A percentile compares a stretch with the other conserved stretches of the same genome.
phyloP scores from a whole-genome alignment of 2,113 vertebrate genomes.

The Anoura caudifer region DNA sequence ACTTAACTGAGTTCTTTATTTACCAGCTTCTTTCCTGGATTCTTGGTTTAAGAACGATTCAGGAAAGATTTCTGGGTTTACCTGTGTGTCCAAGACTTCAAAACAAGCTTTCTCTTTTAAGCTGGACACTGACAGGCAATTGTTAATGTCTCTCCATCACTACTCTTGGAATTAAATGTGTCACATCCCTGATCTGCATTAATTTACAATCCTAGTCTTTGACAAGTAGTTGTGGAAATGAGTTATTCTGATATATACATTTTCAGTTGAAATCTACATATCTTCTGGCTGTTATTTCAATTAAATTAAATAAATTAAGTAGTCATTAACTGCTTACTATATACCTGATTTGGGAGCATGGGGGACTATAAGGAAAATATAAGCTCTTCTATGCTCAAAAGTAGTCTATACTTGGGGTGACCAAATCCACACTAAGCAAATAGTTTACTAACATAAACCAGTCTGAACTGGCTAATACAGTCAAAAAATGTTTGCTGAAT shows the following conservation, averaged over 20 bases:
- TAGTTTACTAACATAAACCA: neutral
- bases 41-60: constrained; percentile 24
- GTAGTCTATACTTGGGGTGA: neutral
- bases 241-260: neutral
- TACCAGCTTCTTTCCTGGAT: constrained; percentile 12
- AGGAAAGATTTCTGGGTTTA: neutral
- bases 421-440: neutral
- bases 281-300: neutral
- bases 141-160: neutral
- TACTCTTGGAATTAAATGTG: neutral
- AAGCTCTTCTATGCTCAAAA: neutral
- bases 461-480: neutral
- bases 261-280: neutral
- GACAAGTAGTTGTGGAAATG: neutral
- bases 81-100: neutral
- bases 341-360: neutral
- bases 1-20: constrained; percentile 38
- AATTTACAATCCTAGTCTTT: neutral
- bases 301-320: neutral
- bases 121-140: neutral
- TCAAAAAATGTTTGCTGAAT: constrained; percentile 5
- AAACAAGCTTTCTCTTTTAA: constrained; percentile 33
- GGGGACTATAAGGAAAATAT: neutral
- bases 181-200: neutral
- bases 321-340: neutral